Evolutionary conservation across 2,888 invertebrate genomes (phyloP).

Genomic region (Ellobium chinense): DNA sequence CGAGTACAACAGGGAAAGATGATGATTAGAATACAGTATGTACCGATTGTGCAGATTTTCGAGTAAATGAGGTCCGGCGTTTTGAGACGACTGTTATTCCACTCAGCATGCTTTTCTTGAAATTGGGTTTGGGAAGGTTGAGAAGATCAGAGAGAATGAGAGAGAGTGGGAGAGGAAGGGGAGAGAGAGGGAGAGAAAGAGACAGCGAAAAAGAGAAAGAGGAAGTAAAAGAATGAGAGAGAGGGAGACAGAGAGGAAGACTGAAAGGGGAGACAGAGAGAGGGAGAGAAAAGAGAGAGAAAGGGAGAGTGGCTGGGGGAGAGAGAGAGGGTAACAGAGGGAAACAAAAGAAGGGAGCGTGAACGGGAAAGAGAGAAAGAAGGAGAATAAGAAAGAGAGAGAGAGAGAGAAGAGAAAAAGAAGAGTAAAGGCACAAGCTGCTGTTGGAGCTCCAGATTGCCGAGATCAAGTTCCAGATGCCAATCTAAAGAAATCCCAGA

Average conservation of each 20-base stretch:
- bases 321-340: neutral
- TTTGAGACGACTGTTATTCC: too few relatives aligned
- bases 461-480: too few relatives aligned
- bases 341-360: neutral
- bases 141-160: too few relatives aligned
- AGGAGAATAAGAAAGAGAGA: neutral
- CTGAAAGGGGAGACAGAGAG: neutral
- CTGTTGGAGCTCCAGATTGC: too few relatives aligned
- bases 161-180: too few relatives aligned
- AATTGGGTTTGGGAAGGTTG: too few relatives aligned
- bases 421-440: neutral
- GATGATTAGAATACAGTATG: too few relatives aligned
- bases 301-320: neutral
- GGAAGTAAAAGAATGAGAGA: neutral
- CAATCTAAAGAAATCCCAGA: too few relatives aligned
- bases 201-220: neutral
- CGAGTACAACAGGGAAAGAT: too few relatives aligned
- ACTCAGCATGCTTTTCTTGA: too few relatives aligned
- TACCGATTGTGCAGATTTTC: too few relatives aligned
- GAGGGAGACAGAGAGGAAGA: neutral
- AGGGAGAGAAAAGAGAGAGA: neutral
- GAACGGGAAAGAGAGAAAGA: conserved; percentile 7
- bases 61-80: too few relatives aligned
- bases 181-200: neutral
- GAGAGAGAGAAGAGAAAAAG: neutral